Conservation (phyloP, 1,140 invertebrate species). For the Drosophila setifemur region DNA sequence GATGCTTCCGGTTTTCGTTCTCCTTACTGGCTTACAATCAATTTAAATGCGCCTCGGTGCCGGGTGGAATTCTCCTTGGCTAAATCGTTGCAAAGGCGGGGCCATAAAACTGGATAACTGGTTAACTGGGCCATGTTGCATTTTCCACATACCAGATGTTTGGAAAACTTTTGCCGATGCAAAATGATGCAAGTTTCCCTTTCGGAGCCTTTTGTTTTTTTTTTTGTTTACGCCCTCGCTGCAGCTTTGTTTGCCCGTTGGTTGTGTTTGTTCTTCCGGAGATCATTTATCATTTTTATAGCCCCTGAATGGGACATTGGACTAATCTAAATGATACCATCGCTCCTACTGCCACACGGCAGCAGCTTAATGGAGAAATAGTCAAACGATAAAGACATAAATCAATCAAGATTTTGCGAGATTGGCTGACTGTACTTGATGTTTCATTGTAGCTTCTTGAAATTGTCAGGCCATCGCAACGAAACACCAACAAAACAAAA, state of each 20-base stretch:
- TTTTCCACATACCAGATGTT: slow-evolving; percentile 7
- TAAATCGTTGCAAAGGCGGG: slow-evolving; percentile 50
- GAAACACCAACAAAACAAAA: background rate
- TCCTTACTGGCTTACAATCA: slow-evolving; percentile 62
- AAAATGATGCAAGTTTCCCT: slow-evolving; percentile 59
- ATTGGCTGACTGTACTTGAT: background rate
- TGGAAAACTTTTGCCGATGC: slow-evolving; percentile 43
- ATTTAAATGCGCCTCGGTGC: slow-evolving; percentile 77
- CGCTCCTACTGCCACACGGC: slow-evolving; percentile 9
- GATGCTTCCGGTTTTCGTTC: background rate
- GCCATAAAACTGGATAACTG: slow-evolving; percentile 49
- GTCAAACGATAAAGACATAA: slow-evolving; percentile 54
- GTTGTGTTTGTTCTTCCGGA: slow-evolving; percentile 6
- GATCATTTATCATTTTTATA: slow-evolving; percentile 76
- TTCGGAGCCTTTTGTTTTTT: slow-evolving; percentile 13
- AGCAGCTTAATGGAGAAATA: slow-evolving; percentile 47
- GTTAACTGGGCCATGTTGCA: slow-evolving; percentile 50
- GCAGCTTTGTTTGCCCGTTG: background rate
- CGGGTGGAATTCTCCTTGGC: slow-evolving; percentile 65
- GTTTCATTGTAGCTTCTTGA: slow-evolving; percentile 16
- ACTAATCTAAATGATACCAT: slow-evolving; percentile 70
- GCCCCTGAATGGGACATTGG: slow-evolving; percentile 53
- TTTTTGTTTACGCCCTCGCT: slow-evolving; percentile 4
- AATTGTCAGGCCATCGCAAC: background rate
- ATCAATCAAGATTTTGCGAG: slow-evolving; percentile 37